phyloP scores from a whole-genome alignment of 1,140 invertebrate species.

The Agrypnia vestita region DNA sequence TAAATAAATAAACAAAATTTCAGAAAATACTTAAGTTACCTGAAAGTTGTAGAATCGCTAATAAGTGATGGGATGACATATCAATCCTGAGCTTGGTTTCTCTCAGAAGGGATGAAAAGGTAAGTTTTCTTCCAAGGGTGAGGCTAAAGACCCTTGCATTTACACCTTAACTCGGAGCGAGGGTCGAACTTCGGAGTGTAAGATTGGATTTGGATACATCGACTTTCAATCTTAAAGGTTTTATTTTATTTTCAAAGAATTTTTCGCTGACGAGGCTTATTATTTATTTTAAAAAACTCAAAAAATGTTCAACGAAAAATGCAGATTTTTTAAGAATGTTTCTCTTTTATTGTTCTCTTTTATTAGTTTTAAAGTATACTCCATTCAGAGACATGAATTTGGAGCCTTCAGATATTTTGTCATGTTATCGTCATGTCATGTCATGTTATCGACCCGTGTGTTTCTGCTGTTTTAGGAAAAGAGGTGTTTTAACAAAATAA shows the following conservation, averaged over 20 bases:
- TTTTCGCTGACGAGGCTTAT: no score
- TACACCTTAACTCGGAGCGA: not conserved
- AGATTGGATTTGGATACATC: slow-evolving; percentile 16
- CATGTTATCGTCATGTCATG: no score
- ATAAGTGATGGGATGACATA: slow-evolving; percentile 39
- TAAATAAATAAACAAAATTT: not conserved
- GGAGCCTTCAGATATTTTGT: no score
- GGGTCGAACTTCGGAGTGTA: slow-evolving; percentile 2
- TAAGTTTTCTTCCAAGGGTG: not conserved
- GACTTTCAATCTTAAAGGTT: not conserved
- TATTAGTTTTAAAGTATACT: no score
- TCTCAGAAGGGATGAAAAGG: slow-evolving; percentile 17
- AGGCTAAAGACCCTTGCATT: slow-evolving; percentile 4
- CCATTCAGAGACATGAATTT: no score
- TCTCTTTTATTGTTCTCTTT: no score
- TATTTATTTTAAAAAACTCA: no score
- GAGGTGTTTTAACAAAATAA: not conserved
- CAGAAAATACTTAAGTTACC: not conserved
- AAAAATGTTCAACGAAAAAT: no score
- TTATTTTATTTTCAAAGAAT: no score
- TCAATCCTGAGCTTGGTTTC: slow-evolving; percentile 13
- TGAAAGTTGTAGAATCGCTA: not conserved
- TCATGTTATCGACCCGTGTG: no score
- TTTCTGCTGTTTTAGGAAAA: no score
- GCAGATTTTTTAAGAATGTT: no score